These are phyloP conservation scores for Tetragonula carbonaria DNA, from an alignment of 2,888 invertebrate genomes.

Conservation along the genomic window DNA sequence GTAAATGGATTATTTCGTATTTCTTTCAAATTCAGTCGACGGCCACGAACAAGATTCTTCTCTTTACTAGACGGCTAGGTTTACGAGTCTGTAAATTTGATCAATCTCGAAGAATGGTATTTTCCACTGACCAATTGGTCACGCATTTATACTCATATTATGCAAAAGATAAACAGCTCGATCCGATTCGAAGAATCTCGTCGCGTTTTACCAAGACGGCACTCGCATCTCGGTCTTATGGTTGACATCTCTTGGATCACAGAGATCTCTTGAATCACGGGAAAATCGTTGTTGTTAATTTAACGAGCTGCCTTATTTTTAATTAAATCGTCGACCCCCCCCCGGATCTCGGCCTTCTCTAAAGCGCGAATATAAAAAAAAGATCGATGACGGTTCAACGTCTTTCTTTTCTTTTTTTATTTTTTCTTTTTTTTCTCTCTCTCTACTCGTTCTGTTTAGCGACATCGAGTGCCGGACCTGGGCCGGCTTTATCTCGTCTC, in stretches of 20 bases:
- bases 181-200: neutral
- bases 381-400: slow-evolving; percentile 31
- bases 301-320: slow-evolving; percentile 46
- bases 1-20: too few relatives aligned
- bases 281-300: slow-evolving; percentile 18
- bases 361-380: slow-evolving; percentile 10
- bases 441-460: slow-evolving; percentile 23
- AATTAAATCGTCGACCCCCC: slow-evolving; percentile 43
- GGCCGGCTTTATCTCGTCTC: slow-evolving; percentile 70
- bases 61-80: slow-evolving; percentile 21
- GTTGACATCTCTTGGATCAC: neutral
- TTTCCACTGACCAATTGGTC: neutral
- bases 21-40: neutral
- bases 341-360: neutral
- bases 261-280: neutral
- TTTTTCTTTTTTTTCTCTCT: neutral
- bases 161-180: slow-evolving; percentile 32
- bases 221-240: neutral
- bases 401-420: neutral
- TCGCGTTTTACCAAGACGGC: slow-evolving; percentile 16
- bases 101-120: neutral
- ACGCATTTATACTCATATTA: slow-evolving; percentile 34
- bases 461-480: slow-evolving; percentile 7
- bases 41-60: neutral
- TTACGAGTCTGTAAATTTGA: slow-evolving; percentile 4